A percentile compares a stretch with the other conserved stretches of the same genome.
phyloP scores from a whole-genome alignment of 2,888 invertebrate species.

The Thera britannica region DNA sequence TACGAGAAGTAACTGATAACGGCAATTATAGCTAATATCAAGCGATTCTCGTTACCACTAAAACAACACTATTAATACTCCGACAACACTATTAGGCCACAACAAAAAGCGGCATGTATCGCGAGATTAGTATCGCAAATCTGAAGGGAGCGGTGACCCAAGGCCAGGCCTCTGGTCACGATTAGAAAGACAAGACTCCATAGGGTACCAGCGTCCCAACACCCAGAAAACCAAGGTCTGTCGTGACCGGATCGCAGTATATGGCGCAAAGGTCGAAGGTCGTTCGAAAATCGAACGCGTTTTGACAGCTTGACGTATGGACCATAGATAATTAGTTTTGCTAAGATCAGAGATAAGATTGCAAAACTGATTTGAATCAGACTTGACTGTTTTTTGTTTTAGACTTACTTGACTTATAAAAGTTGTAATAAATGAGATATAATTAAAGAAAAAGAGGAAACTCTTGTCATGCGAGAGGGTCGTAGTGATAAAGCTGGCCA shows the following conservation, averaged over 20 bases:
- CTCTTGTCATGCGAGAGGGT: neutral
- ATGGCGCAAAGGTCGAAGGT: conserved; percentile 71
- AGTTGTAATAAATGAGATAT: neutral
- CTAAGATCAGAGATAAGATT: conserved; percentile 4
- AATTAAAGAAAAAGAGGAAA: neutral
- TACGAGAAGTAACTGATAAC: conserved; percentile 3
- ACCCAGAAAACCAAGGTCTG: conserved; percentile 70
- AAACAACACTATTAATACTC: conserved; percentile 40
- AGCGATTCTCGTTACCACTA: conserved; percentile 23
- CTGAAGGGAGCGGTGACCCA: conserved; percentile 74
- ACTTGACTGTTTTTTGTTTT: neutral
- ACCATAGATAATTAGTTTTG: conserved; percentile 48
- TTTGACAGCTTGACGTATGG: conserved; percentile 65
- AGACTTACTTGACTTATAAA: neutral
- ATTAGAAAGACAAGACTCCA: conserved; percentile 67
- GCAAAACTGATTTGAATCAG: neutral
- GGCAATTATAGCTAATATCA: conserved; percentile 3
- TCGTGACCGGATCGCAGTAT: conserved; percentile 67
- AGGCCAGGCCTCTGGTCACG: conserved; percentile 75
- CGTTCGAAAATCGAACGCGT: conserved; percentile 62
- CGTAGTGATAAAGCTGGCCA: conserved; percentile 27
- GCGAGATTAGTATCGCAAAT: conserved; percentile 67
- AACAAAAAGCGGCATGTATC: conserved; percentile 54
- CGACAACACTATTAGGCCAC: conserved; percentile 52
- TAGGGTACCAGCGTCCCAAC: conserved; percentile 45